Conservation (phyloP, 2,888 invertebrate genomes). For the Pristionchus mayeri region DNA sequence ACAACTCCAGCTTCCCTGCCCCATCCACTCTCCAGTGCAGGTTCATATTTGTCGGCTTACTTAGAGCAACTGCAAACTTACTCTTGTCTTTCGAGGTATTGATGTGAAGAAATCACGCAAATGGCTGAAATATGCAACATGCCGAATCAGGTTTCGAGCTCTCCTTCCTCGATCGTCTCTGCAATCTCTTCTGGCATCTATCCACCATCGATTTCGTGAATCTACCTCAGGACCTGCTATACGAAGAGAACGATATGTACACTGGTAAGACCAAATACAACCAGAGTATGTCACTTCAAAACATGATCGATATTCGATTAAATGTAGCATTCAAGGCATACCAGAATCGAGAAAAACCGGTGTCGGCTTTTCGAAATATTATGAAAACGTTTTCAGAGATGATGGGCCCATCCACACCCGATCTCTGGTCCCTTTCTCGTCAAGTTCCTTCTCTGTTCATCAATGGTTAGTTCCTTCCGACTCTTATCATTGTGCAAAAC, state of each 20-base stretch:
- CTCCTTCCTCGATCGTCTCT: constrained; percentile 64
- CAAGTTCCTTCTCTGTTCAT: constrained; percentile 68
- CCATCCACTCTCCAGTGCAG: constrained; percentile 71
- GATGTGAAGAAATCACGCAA: too few species aligned
- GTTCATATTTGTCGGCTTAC: too few species aligned
- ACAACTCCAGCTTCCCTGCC: constrained; percentile 73
- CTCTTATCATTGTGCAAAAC: too few species aligned
- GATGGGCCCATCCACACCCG: constrained; percentile 55
- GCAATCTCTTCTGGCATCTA: constrained; percentile 72
- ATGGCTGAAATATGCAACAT: too few species aligned
- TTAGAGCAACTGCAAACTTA: too few species aligned
- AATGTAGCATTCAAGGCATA: background rate
- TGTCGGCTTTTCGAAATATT: background rate
- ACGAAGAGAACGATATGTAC: constrained; percentile 72
- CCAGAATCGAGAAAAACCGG: too few species aligned
- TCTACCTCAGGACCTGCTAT: constrained; percentile 70
- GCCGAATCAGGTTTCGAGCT: constrained; percentile 65
- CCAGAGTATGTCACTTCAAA: too few species aligned
- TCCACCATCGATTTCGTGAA: constrained; percentile 74
- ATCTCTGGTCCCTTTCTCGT: constrained; percentile 69
- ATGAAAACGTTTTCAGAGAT: constrained; percentile 50
- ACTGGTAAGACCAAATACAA: constrained; percentile 55
- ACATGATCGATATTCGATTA: too few species aligned
- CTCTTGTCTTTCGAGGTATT: too few species aligned
- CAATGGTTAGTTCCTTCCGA: constrained; percentile 59